Evolutionary conservation across 2,888 invertebrate species (phyloP).

Genomic region (Spialia ferax): DNA sequence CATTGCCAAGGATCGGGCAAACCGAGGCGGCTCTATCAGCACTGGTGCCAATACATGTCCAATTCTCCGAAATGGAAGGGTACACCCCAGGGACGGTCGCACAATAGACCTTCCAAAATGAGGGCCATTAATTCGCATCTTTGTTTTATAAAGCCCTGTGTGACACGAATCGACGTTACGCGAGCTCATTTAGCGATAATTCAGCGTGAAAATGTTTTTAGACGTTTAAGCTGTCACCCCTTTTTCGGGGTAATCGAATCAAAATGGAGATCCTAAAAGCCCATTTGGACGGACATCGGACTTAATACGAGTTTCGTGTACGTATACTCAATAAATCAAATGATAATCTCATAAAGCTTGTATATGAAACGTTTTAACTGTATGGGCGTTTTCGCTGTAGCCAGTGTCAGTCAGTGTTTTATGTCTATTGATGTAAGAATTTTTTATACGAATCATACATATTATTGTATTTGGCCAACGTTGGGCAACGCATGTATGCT

Average conservation of each 20-base stretch:
- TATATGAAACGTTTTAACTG: constrained; percentile 13
- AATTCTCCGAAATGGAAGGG: constrained; percentile 84
- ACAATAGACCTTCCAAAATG: constrained; percentile 82
- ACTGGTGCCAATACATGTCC: constrained; percentile 74
- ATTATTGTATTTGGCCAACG: no score
- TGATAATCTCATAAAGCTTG: constrained; percentile 36
- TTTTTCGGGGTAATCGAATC: constrained; percentile 49
- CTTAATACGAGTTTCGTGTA: constrained; percentile 41
- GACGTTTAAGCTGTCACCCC: constrained; percentile 45
- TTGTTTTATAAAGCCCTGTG: constrained; percentile 83
- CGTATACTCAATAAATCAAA: constrained; percentile 48
- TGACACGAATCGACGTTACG: constrained; percentile 79
- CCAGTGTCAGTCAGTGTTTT: constrained; percentile 20
- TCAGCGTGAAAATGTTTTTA: constrained; percentile 55
- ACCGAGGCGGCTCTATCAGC: constrained; percentile 62
- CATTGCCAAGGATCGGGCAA: constrained; percentile 63
- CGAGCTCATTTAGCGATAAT: constrained; percentile 76
- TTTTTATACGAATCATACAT: neutral
- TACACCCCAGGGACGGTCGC: constrained; percentile 77
- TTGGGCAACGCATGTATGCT: no score
- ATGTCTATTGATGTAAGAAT: constrained; percentile 15
- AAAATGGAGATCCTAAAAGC: constrained; percentile 48
- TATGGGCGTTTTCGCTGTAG: constrained; percentile 14
- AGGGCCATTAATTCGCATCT: constrained; percentile 84
- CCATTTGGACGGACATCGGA: constrained; percentile 37